Conservation (phyloP, 2,113 vertebrate species). For the Embiotoca jacksoni region DNA sequence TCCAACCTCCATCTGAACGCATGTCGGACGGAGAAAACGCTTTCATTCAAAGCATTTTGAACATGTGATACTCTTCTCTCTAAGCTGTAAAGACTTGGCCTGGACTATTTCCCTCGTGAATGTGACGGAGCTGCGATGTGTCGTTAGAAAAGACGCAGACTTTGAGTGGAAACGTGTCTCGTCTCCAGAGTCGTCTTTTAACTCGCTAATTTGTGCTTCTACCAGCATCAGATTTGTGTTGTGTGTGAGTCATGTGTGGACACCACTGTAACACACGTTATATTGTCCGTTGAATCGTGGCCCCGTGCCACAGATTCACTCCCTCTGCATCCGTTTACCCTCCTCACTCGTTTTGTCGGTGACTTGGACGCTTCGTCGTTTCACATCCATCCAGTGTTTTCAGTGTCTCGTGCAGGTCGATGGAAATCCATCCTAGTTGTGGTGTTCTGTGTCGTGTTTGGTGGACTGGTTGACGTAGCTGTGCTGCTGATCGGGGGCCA, state of each 20-base stretch:
- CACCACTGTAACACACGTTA: not conserved
- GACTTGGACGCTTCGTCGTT: slow-evolving; percentile 21
- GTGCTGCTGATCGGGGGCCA: slow-evolving; percentile 22
- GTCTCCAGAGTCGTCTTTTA: not conserved
- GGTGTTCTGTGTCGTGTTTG: slow-evolving; percentile 53
- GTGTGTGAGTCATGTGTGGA: not conserved
- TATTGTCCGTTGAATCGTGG: not conserved
- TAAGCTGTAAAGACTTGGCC: too few relatives aligned
- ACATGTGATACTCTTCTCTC: too few relatives aligned
- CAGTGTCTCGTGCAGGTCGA: slow-evolving; percentile 28
- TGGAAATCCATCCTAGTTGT: slow-evolving; percentile 29
- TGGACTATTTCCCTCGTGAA: too few relatives aligned
- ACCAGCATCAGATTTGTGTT: not conserved
- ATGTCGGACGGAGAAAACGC: too few relatives aligned
- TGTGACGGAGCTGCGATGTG: too few relatives aligned
- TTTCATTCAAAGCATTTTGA: too few relatives aligned
- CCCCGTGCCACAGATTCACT: slow-evolving; percentile 1
- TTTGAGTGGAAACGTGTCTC: not conserved
- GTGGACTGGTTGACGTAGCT: slow-evolving; percentile 22
- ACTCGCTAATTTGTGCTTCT: not conserved
- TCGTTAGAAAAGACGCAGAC: not conserved
- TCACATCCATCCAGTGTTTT: slow-evolving; percentile 24
- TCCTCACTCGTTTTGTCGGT: slow-evolving; percentile 20
- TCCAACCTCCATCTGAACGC: too few relatives aligned
- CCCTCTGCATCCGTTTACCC: slow-evolving; percentile 18